Base-by-base conservation (phyloP, 2,113 vertebrate genomes). In the Thryonomys swinderianus region DNA sequence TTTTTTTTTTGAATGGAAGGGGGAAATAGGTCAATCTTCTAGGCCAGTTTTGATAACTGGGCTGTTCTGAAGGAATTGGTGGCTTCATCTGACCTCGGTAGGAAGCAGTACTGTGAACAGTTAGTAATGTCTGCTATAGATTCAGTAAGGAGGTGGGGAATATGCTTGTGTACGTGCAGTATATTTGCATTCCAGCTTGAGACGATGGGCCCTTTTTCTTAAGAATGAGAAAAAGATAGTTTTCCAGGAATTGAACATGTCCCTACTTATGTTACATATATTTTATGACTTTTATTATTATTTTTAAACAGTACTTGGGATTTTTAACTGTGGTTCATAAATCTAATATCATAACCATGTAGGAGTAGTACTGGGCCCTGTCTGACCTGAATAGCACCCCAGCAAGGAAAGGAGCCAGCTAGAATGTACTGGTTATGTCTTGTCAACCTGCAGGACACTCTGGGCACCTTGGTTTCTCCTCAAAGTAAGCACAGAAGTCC, bases 221-320 rank as follows among this genome's bases (percentile, higher is more conserved):
- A 87, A 93, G 51, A 91, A 86, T 88, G 53, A 78, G 37, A 91
- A 80, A 95, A 95, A 74, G 11, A 23, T 62, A 40, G 42, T 10
- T 87, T 95, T 95, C 55, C 64, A 78, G 86, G 55, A 25, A 78
- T 48, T 93, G 51, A 93, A 94, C 55, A 27, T 76, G 30, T 74
- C 30, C n/a, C 74, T 78, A 61, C 21, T 91, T 91, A 48, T 23
- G 42, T 82, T 88, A 59, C 34, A 93, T 79, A 18, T 25, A 76
- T 84, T 83, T 95, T 64, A 80, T 97, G 67, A 21, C 17, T 85
- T 95, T 42, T 62, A 73, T 53, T 76, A 4, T 80, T 73, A 57
- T 69, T 85, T 93, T 61, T 79, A 21, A 84, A 88, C 1, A 81
- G 17, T 67, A 61, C 48, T 86, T 87, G 11, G 12, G 14, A 40